Evolutionary conservation across 2,888 invertebrate species (phyloP).

Genomic region (Luperina testacea): DNA sequence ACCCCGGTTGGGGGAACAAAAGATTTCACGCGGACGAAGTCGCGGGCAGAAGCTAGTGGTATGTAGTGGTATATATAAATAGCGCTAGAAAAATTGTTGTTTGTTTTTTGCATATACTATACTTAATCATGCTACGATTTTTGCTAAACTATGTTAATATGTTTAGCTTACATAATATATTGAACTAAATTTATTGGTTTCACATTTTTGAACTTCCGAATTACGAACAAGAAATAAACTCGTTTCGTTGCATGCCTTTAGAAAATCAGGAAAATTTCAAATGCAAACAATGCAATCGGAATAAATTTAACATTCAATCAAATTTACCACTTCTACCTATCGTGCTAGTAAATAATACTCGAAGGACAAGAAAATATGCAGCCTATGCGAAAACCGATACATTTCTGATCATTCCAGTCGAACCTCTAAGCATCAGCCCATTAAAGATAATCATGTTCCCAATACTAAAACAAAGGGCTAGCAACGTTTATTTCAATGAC

Average conservation of each 20-base stretch:
- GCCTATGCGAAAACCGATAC: background rate
- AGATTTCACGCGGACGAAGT: no score
- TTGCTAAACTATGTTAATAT: background rate
- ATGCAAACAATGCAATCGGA: background rate
- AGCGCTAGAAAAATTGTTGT: no score
- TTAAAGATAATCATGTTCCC: conserved; percentile 8
- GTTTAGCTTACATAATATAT: conserved; percentile 2
- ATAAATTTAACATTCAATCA: background rate
- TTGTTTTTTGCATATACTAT: background rate
- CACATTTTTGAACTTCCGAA: conserved; percentile 1
- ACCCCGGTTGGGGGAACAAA: no score
- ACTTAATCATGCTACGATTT: background rate
- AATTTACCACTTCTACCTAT: background rate
- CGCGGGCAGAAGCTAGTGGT: no score
- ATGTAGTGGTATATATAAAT: no score
- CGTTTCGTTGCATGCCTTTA: background rate
- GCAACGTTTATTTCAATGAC: conserved; percentile 15
- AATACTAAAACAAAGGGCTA: conserved; percentile 42
- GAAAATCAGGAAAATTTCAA: background rate
- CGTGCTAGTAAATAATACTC: background rate
- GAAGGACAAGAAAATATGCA: background rate
- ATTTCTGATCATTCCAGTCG: background rate
- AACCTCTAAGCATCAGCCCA: conserved; percentile 1
- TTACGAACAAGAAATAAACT: background rate
- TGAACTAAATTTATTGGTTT: background rate